phyloP scores from a whole-genome alignment of 2,888 invertebrate species.

The Meghimatium bilineatum region DNA sequence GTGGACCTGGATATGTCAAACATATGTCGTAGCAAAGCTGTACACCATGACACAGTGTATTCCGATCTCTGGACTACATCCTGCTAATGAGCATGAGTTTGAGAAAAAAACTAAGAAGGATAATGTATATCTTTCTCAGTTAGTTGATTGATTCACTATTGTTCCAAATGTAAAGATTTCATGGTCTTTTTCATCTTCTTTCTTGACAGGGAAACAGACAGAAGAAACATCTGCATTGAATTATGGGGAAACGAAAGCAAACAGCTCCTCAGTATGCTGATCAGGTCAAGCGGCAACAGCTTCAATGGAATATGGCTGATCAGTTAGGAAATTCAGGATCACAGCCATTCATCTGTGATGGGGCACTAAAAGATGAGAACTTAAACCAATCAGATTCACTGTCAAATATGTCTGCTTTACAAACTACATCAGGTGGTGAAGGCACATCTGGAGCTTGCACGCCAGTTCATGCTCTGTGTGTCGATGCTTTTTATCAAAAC shows the following conservation, averaged over 20 bases:
- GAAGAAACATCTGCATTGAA: background rate
- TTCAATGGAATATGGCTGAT: conserved; percentile 73
- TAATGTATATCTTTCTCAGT: too few species aligned
- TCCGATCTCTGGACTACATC: too few species aligned
- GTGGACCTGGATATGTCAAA: too few species aligned
- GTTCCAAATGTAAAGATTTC: too few species aligned
- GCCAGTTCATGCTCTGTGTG: conserved; percentile 40
- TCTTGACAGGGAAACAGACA: too few species aligned
- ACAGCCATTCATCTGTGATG: conserved; percentile 54
- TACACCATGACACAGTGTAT: too few species aligned
- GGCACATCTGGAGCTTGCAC: conserved; percentile 9
- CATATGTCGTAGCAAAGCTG: too few species aligned
- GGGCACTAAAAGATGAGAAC: conserved; percentile 47
- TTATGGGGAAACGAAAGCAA: conserved; percentile 72
- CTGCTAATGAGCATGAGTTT: too few species aligned
- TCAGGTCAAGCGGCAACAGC: conserved; percentile 63
- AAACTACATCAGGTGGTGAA: background rate
- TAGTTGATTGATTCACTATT: too few species aligned
- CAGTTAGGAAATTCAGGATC: conserved; percentile 30
- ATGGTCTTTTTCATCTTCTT: too few species aligned
- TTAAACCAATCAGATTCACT: background rate
- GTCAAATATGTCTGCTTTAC: background rate
- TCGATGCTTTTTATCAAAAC: conserved; percentile 48
- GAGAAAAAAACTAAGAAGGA: too few species aligned
- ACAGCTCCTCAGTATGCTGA: conserved; percentile 60